Evolutionary conservation across 2,797 vertebrate species (phyloP).

Genomic region (Sebastes steindachneri): DNA sequence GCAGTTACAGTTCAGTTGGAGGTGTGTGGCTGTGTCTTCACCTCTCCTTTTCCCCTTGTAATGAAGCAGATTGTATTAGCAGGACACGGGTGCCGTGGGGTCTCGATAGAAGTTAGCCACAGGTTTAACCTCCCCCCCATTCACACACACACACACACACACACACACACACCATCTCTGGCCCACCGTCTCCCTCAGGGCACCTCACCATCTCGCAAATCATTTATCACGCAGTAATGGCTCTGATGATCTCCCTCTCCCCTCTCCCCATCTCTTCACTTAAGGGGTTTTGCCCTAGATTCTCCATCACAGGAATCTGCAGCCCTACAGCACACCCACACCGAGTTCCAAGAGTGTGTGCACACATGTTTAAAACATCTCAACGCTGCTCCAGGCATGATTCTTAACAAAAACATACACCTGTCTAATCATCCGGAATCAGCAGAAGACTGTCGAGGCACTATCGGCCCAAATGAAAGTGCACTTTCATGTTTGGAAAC

Average conservation of each 20-base stretch:
- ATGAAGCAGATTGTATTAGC: conserved; percentile 69
- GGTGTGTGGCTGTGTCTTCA: neutral
- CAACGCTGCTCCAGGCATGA: neutral
- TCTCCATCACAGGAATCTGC: conserved; percentile 62
- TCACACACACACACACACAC: neutral
- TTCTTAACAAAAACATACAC: neutral
- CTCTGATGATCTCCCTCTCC: conserved; percentile 71
- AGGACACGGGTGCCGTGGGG: conserved; percentile 50
- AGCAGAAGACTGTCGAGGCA: neutral
- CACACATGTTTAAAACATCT: conserved; percentile 14
- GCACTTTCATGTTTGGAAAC: neutral
- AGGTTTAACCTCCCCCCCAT: conserved; percentile 43
- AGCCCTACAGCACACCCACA: conserved; percentile 16
- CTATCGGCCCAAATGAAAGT: neutral
- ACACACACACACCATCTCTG: neutral
- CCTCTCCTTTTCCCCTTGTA: conserved; percentile 15
- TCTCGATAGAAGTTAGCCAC: conserved; percentile 57
- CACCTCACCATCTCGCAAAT: conserved; percentile 72
- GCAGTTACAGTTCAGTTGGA: conserved; percentile 4
- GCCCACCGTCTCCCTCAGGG: conserved; percentile 57
- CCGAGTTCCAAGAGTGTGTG: neutral
- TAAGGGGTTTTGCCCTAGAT: conserved; percentile 75
- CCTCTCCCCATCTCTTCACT: conserved; percentile 64
- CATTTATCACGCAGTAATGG: conserved; percentile 81
- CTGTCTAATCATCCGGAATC: conserved; percentile 1